These are phyloP conservation scores for Drosophila siamana DNA, from an alignment of 2,888 invertebrate species.

Conservation along the genomic window DNA sequence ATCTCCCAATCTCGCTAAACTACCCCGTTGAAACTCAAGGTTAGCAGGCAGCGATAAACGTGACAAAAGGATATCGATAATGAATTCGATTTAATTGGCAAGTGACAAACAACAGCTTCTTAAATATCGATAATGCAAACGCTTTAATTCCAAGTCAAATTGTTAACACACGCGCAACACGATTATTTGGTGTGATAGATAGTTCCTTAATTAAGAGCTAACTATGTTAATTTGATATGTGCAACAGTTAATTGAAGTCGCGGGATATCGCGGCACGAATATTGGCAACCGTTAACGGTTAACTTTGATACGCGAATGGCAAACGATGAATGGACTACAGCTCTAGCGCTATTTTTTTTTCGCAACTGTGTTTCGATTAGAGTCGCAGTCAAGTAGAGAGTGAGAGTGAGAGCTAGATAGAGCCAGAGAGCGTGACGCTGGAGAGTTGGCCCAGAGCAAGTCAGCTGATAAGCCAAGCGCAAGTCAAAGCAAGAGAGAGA, in stretches of 20 bases:
- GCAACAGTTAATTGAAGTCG: slow-evolving; percentile 8
- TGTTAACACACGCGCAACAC: slow-evolving; percentile 19
- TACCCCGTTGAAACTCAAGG: slow-evolving; percentile 1
- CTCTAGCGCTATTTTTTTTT: slow-evolving; percentile 15
- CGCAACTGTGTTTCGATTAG: slow-evolving; percentile 14
- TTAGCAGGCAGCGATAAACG: slow-evolving; percentile 9
- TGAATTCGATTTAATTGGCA: too few relatives aligned
- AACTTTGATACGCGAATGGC: slow-evolving; percentile 75
- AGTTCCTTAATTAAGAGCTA: slow-evolving; percentile 7
- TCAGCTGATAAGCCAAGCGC: slow-evolving; percentile 42
- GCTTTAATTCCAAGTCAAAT: neutral
- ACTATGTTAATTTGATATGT: slow-evolving; percentile 24
- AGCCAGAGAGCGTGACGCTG: slow-evolving; percentile 4
- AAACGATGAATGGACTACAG: slow-evolving; percentile 5
- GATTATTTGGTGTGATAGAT: neutral
- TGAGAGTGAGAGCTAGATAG: neutral
- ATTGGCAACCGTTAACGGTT: slow-evolving; percentile 73
- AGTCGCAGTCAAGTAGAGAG: slow-evolving; percentile 16
- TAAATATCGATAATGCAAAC: neutral
- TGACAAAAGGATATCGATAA: slow-evolving; percentile 8
- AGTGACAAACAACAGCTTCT: neutral
- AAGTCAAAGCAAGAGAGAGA: slow-evolving; percentile 8
- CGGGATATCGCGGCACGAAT: slow-evolving; percentile 27
- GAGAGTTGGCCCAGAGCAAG: slow-evolving; percentile 28
- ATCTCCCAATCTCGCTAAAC: too few relatives aligned